These are phyloP conservation scores for Coptodon bakossiorum DNA, from an alignment of 2,113 vertebrate genomes.

Conservation along the genomic window DNA sequence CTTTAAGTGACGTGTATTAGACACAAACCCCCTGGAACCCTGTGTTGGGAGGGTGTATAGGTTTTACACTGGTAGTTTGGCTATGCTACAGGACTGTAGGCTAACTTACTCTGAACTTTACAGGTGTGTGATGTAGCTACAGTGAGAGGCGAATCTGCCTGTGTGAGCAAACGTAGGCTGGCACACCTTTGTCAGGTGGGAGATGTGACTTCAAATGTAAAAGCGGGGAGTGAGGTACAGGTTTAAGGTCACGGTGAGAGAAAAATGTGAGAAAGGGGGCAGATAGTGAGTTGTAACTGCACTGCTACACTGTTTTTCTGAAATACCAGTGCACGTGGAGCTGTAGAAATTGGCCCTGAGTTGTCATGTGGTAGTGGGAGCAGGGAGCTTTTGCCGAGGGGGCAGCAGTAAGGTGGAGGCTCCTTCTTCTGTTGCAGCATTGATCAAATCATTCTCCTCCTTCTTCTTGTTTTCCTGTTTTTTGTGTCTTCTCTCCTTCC, in stretches of 20 bases:
- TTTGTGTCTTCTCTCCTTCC: slow-evolving; percentile 9
- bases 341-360: slow-evolving; percentile 78
- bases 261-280: not conserved
- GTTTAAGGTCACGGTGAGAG: not conserved
- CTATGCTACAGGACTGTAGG: slow-evolving; percentile 1
- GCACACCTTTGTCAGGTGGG: not conserved
- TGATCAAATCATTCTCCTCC: slow-evolving; percentile 8
- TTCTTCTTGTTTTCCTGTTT: not conserved
- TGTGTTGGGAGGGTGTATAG: not conserved
- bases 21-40: not conserved
- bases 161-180: slow-evolving; percentile 35
- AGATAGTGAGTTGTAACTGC: slow-evolving; percentile 64
- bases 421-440: not conserved
- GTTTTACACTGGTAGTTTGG: not conserved
- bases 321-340: slow-evolving; percentile 69
- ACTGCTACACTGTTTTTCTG: slow-evolving; percentile 71
- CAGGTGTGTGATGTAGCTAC: not conserved
- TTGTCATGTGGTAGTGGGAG: slow-evolving; percentile 69
- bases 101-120: not conserved
- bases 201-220: not conserved
- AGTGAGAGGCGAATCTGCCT: slow-evolving; percentile 10
- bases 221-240: slow-evolving; percentile 32
- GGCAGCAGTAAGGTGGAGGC: slow-evolving; percentile 48
- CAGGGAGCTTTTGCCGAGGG: slow-evolving; percentile 60
- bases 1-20: not conserved